Percentiles rank a stretch among this genome's conserved stretches.
phyloP scores from a whole-genome alignment of 2,113 vertebrate genomes.

The Melanostigma gelatinosum region DNA sequence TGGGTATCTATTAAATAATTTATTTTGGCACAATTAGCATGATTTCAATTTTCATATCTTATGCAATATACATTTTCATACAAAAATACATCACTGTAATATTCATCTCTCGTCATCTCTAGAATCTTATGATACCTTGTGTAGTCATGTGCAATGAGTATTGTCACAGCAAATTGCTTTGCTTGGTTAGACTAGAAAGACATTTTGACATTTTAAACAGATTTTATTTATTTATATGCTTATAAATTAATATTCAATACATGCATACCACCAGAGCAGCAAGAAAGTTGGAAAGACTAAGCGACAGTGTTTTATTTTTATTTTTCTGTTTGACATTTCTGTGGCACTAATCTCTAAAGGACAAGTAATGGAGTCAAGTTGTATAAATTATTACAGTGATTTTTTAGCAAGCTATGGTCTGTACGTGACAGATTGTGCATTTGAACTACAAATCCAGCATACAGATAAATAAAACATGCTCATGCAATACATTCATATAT shows the following conservation, averaged over 20 bases:
- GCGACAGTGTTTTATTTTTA: not conserved
- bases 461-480: slow-evolving; percentile 42
- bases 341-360: slow-evolving; percentile 2
- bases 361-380: slow-evolving; percentile 1
- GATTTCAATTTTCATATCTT: slow-evolving; percentile 44
- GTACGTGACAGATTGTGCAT: slow-evolving; percentile 4
- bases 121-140: slow-evolving; percentile 49
- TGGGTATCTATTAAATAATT: slow-evolving; percentile 18
- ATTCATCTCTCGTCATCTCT: slow-evolving; percentile 29
- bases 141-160: slow-evolving; percentile 46
- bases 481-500: slow-evolving; percentile 34
- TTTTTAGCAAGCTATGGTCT: slow-evolving; percentile 12
- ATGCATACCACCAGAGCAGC: not conserved
- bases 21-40: slow-evolving; percentile 31
- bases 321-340: slow-evolving; percentile 13
- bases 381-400: slow-evolving; percentile 13
- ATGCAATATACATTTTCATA: slow-evolving; percentile 43
- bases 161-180: slow-evolving; percentile 50
- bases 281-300: not conserved
- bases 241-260: slow-evolving; percentile 16
- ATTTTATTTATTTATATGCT: slow-evolving; percentile 38
- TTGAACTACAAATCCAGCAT: slow-evolving; percentile 38
- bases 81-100: slow-evolving; percentile 34
- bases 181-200: slow-evolving; percentile 41
- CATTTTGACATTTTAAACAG: slow-evolving; percentile 52